A percentile compares a stretch with the other conserved stretches of the same genome.
phyloP scores from a whole-genome alignment of 2,888 invertebrate species.

The Strigamia transsilvanica region DNA sequence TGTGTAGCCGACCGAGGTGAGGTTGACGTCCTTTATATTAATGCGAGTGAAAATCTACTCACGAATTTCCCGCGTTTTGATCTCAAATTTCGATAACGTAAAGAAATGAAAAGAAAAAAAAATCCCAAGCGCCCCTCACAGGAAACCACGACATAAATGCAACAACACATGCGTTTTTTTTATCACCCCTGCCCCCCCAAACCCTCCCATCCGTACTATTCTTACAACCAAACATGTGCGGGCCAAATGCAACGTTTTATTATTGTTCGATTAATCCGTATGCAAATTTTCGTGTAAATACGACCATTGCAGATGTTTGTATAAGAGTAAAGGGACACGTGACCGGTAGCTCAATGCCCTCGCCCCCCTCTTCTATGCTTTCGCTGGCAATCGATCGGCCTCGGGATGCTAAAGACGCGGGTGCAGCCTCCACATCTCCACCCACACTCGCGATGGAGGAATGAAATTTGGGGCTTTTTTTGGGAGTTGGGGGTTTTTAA shows the following conservation, averaged over 20 bases:
- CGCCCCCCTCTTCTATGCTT: neutral
- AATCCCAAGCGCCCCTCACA: neutral
- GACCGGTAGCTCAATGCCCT: slow-evolving; percentile 19
- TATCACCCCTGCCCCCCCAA: neutral
- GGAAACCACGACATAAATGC: neutral
- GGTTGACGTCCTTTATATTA: slow-evolving; percentile 23
- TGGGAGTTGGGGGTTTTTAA: neutral
- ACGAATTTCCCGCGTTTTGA: neutral
- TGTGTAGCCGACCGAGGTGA: slow-evolving; percentile 24
- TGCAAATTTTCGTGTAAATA: slow-evolving; percentile 30
- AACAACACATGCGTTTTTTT: too few relatives aligned
- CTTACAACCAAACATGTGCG: neutral
- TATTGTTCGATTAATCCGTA: neutral
- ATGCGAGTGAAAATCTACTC: neutral
- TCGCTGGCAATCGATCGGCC: slow-evolving; percentile 9
- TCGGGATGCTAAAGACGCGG: slow-evolving; percentile 41
- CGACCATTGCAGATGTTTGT: slow-evolving; percentile 26
- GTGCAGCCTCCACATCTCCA: slow-evolving; percentile 27
- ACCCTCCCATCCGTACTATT: neutral
- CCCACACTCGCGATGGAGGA: neutral
- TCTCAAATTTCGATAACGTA: neutral
- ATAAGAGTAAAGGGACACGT: neutral
- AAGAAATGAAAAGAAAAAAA: neutral
- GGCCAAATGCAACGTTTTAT: neutral
- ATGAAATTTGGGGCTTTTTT: neutral